A percentile compares a stretch with the other conserved stretches of the same genome.
These are phyloP conservation scores for Drosophila mayri DNA, from an alignment of 1,140 invertebrate genomes.

Conservation along the genomic window DNA sequence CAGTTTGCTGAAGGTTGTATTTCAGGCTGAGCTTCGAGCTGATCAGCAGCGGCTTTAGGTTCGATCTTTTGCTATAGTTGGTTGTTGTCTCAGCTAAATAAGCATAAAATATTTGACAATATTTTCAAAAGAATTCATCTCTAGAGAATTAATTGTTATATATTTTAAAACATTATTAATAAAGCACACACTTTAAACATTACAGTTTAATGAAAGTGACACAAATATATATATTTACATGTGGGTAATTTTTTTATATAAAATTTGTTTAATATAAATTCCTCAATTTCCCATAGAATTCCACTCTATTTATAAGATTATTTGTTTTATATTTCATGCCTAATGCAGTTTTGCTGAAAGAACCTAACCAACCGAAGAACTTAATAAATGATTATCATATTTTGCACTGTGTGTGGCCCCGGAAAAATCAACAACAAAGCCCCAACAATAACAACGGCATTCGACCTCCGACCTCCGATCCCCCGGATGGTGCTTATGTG, in stretches of 20 bases:
- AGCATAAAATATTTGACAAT: too few species aligned
- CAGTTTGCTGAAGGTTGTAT: constrained; percentile 20
- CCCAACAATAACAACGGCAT: constrained; percentile 2
- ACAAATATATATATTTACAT: too few species aligned
- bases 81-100: constrained; percentile 11
- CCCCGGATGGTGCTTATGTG: constrained; percentile 47
- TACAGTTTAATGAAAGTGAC: too few species aligned
- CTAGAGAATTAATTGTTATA: too few species aligned
- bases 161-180: too few species aligned
- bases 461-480: constrained; percentile 20
- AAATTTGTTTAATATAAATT: too few species aligned
- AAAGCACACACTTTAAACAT: too few species aligned
- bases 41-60: constrained; percentile 10
- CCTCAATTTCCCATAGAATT: background rate
- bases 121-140: too few species aligned
- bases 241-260: background rate
- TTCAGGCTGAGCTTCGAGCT: constrained; percentile 16
- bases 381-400: constrained; percentile 67
- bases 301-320: background rate
- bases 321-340: background rate
- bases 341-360: constrained; percentile 12
- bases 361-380: constrained; percentile 22
- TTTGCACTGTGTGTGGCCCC: constrained; percentile 50
- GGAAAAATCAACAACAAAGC: constrained; percentile 19
- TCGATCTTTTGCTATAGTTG: background rate